Evolutionary conservation across 1,140 invertebrate species (phyloP), one percentile per base, ranked within the genome.

Genomic region (Grapholita molesta): DNA sequence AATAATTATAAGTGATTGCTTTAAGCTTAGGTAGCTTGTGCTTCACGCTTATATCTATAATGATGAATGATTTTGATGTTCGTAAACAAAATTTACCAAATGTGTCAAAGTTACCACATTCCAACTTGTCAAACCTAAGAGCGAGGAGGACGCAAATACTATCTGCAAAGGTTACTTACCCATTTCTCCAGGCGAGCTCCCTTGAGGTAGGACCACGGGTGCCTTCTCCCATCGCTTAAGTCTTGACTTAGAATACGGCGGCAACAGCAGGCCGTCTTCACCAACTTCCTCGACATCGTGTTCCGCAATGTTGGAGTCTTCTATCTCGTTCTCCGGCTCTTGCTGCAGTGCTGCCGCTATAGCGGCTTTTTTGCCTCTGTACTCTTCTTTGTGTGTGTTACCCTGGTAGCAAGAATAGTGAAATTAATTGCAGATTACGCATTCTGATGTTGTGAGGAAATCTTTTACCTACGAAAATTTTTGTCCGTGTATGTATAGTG

Each of bases 101-200:
- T n/a, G n/a, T n/a, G n/a, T n/a, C n/a, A 30, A 30, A 3, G 28
- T 30, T 30, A 7, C 3, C 28, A 30, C 28, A 4, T 30, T 30
- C 28, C 28, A n/a, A n/a, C n/a, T n/a, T n/a, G n/a, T n/a, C n/a
- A n/a, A n/a, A n/a, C n/a, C n/a, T n/a, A n/a, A n/a, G n/a, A n/a
- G n/a, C n/a, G n/a, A n/a, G n/a, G n/a, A n/a, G n/a, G n/a, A n/a
- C n/a, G n/a, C n/a, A n/a, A n/a, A n/a, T n/a, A n/a, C n/a, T 30
- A 30, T 30, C 3, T 30, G 11, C 9, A 35, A 5, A 8, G 5
- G 9, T 64, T 64, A 76, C 82, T 74, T 83, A 93, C 97, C 98
- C 93, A 96, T 94, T 93, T 99, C 98, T 24, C 98, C 98, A 3
- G 96, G 96, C 38, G 88, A 94, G 1, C 95, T 95, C 38, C 92